Percentiles rank a stretch among this genome's conserved stretches.
Conservation (phyloP, 2,113 vertebrate species). For the Lagopus leucura region DNA sequence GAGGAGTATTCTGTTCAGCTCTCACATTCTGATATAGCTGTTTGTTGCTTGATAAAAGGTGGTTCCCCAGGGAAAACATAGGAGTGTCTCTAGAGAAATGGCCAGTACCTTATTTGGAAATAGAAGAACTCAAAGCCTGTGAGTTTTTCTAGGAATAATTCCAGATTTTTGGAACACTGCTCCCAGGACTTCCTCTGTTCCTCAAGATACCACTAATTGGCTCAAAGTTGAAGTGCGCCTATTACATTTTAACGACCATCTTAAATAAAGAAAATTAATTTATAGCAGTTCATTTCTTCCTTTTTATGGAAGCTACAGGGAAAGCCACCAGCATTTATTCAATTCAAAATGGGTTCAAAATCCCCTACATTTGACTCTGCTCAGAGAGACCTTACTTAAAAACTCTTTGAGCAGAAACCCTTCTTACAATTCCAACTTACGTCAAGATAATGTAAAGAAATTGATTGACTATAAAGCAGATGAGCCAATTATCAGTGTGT, state of each 20-base stretch:
- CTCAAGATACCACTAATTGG: background rate
- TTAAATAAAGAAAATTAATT: background rate
- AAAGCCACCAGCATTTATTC: background rate
- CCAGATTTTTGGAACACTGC: background rate
- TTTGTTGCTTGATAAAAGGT: background rate
- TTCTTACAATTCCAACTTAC: background rate
- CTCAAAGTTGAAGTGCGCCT: background rate
- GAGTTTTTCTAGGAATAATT: background rate
- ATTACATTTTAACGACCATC: background rate
- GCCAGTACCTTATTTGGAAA: background rate
- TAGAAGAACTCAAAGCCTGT: background rate
- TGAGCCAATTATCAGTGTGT: background rate
- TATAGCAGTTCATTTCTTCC: background rate
- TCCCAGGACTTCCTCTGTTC: background rate
- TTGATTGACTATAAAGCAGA: constrained; percentile 2
- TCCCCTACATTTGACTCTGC: background rate
- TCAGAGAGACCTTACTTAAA: background rate
- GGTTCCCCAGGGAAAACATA: background rate
- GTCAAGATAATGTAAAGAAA: constrained; percentile 2
- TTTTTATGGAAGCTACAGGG: background rate
- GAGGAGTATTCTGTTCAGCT: background rate
- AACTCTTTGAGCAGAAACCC: background rate
- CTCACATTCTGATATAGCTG: background rate
- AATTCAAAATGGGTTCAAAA: background rate
- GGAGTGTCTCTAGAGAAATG: background rate